Conservation (phyloP, 2,797 vertebrate species). For the Lacerta agilis region DNA sequence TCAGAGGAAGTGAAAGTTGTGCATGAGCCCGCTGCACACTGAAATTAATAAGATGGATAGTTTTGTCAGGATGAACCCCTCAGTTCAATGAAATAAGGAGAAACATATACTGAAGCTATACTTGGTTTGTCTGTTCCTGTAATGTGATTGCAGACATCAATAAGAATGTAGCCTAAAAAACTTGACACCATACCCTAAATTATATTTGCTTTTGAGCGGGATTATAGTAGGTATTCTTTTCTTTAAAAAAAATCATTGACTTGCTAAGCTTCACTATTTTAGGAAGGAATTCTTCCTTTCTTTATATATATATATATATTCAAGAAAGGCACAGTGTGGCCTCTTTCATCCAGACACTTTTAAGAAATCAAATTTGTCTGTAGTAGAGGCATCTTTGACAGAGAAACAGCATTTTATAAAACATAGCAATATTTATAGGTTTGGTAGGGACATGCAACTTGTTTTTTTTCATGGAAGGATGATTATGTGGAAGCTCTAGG, state of each 20-base stretch:
- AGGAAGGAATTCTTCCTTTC: slow-evolving; percentile 59
- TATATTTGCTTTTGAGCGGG: slow-evolving; percentile 36
- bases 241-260: slow-evolving; percentile 48
- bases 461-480: slow-evolving; percentile 16
- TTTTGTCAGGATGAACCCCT: slow-evolving; percentile 36
- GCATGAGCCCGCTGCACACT: slow-evolving; percentile 57
- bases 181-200: slow-evolving; percentile 56
- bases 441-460: slow-evolving; percentile 17
- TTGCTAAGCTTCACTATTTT: slow-evolving; percentile 45
- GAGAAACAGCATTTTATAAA: slow-evolving; percentile 21
- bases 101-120: slow-evolving; percentile 28
- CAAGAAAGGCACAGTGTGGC: slow-evolving; percentile 71
- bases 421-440: slow-evolving; percentile 14
- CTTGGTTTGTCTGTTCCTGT: slow-evolving; percentile 47
- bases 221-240: slow-evolving; percentile 57
- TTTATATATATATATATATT: slow-evolving; percentile 54
- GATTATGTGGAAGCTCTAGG: slow-evolving; percentile 24
- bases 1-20: slow-evolving; percentile 62
- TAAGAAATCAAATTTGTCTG: slow-evolving; percentile 32
- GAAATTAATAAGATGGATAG: slow-evolving; percentile 52
- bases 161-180: slow-evolving; percentile 52
- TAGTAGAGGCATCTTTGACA: slow-evolving; percentile 29
- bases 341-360: slow-evolving; percentile 54
- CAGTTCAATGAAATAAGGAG: slow-evolving; percentile 24
- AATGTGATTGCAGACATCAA: slow-evolving; percentile 43